A percentile compares a stretch with the other conserved stretches of the same genome.
Evolutionary conservation across 2,888 invertebrate genomes (phyloP).

Genomic region (Phragmatobia fuliginosa): DNA sequence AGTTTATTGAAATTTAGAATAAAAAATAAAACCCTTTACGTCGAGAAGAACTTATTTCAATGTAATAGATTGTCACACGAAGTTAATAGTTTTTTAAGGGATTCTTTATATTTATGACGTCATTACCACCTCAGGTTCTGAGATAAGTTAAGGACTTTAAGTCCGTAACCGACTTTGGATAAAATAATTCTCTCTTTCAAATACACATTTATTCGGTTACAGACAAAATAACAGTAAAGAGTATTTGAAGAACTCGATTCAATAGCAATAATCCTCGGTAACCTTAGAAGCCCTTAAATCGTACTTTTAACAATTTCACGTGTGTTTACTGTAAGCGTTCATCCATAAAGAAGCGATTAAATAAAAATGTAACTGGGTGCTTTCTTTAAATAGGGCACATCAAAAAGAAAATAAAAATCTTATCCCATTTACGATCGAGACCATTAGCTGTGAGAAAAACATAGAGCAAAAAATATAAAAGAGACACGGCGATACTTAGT

Average conservation of each 20-base stretch:
- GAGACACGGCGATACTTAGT: slow-evolving; percentile 68
- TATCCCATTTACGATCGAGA: slow-evolving; percentile 73
- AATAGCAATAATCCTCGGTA: slow-evolving; percentile 46
- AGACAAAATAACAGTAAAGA: slow-evolving; percentile 24
- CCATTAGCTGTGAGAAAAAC: slow-evolving; percentile 72
- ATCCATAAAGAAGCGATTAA: slow-evolving; percentile 59
- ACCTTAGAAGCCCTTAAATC: slow-evolving; percentile 52
- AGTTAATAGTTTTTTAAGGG: slow-evolving; percentile 53
- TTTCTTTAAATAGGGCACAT: slow-evolving; percentile 68
- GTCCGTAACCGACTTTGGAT: too few relatives aligned
- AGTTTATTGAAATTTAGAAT: slow-evolving; percentile 63
- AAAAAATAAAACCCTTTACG: slow-evolving; percentile 61
- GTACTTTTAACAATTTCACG: slow-evolving; percentile 56
- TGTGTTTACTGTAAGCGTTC: slow-evolving; percentile 55
- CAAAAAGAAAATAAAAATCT: slow-evolving; percentile 74
- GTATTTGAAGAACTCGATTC: slow-evolving; percentile 38
- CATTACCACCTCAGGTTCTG: slow-evolving; percentile 28
- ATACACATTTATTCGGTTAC: slow-evolving; percentile 27
- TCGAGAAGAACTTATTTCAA: slow-evolving; percentile 61
- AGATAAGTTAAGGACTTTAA: slow-evolving; percentile 8
- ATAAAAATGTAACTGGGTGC: slow-evolving; percentile 62
- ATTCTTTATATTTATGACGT: slow-evolving; percentile 53
- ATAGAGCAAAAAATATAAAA: slow-evolving; percentile 66
- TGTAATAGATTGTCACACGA: slow-evolving; percentile 66
- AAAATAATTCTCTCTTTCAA: slow-evolving; percentile 39